These are phyloP conservation scores for Heteronetta atricapilla DNA, from an alignment of 2,113 vertebrate species.

Conservation along the genomic window DNA sequence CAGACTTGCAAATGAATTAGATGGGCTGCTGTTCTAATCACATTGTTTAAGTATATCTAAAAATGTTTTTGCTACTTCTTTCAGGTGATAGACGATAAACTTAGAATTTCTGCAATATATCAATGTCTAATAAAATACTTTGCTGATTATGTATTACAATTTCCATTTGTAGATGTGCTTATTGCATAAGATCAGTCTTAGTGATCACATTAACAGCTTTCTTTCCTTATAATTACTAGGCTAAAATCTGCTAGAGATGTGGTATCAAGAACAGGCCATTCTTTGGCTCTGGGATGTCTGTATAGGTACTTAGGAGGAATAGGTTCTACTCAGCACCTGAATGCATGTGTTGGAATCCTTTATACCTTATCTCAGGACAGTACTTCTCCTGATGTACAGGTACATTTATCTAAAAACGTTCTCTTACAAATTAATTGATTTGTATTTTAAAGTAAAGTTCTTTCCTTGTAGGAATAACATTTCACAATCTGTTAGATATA, in stretches of 20 bases:
- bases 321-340: constrained; percentile 87
- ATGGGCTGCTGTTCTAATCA: neutral
- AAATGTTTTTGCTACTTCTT: neutral
- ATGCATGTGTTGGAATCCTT: constrained; percentile 88
- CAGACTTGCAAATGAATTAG: neutral
- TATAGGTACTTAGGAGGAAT: constrained; percentile 89
- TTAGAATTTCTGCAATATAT: neutral
- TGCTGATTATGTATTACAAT: neutral
- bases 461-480: neutral
- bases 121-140: neutral
- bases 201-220: constrained; percentile 1
- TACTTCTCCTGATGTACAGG: constrained; percentile 95
- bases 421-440: neutral
- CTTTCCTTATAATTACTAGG: constrained; percentile 73
- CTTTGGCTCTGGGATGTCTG: constrained; percentile 88
- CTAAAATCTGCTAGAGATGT: constrained; percentile 89
- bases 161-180: neutral
- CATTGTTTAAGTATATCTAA: neutral
- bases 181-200: neutral
- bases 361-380: constrained; percentile 93
- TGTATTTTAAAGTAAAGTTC: neutral
- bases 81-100: neutral
- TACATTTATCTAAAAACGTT: constrained; percentile 45
- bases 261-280: constrained; percentile 87
- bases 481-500: neutral